A percentile compares a stretch with the other conserved stretches of the same genome.
Evolutionary conservation across 1,140 invertebrate species (phyloP).

Genomic region (Pachypeltis micranthus): DNA sequence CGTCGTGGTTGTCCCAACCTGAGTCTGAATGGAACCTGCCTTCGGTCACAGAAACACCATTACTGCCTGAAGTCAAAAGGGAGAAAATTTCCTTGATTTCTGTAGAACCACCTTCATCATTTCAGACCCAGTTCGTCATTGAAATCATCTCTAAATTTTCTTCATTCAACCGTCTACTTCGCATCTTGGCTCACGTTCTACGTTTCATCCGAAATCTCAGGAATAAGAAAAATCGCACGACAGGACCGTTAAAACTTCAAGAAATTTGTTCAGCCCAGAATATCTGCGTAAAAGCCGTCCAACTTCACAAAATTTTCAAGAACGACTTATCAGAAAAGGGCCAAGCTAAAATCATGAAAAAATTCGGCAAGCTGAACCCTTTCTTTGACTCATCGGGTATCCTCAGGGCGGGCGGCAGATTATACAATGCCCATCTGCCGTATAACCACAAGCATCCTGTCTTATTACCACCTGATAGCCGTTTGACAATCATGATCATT

Average conservation of each 20-base stretch:
- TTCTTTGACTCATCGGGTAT: slow-evolving; percentile 28
- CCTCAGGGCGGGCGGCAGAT: slow-evolving; percentile 34
- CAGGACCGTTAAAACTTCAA: not conserved
- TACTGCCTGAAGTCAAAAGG: not conserved
- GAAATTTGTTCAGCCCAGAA: not conserved
- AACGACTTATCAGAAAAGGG: not conserved
- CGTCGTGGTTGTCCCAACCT: slow-evolving; percentile 6
- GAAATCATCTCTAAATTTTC: not conserved
- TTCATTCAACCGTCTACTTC: not conserved
- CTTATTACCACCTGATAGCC: too few relatives aligned
- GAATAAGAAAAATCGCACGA: not conserved
- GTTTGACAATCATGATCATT: slow-evolving; percentile 24
- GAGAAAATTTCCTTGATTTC: not conserved
- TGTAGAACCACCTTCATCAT: not conserved
- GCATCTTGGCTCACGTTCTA: not conserved
- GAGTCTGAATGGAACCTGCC: not conserved
- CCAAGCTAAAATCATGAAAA: too few relatives aligned
- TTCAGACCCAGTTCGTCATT: not conserved
- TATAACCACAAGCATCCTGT: slow-evolving; percentile 34
- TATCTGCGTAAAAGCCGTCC: not conserved
- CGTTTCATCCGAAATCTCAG: not conserved
- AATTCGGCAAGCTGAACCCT: not conserved
- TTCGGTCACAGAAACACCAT: too few relatives aligned
- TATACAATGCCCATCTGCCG: slow-evolving; percentile 28
- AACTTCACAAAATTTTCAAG: not conserved